These are phyloP conservation scores for Serranus cabrilla DNA, from an alignment of 2,797 vertebrate species.

Conservation along the genomic window DNA sequence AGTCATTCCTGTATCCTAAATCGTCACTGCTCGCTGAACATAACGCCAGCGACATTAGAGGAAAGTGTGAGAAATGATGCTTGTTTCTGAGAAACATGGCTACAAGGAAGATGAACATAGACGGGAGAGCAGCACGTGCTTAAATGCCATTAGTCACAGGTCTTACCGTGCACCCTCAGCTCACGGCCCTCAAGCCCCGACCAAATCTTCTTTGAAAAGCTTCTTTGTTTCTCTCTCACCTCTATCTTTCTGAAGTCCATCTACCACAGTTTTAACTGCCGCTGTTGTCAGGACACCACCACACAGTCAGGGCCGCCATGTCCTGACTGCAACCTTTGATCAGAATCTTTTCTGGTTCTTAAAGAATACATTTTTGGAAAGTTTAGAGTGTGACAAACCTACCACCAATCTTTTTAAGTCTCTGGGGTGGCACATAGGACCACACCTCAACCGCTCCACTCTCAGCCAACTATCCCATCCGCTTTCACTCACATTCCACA, in stretches of 20 bases:
- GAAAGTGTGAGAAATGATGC: neutral
- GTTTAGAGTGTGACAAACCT: too few species aligned
- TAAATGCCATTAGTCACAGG: slow-evolving; percentile 92
- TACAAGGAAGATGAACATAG: neutral
- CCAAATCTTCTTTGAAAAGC: slow-evolving; percentile 81
- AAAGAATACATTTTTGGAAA: too few species aligned
- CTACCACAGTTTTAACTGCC: neutral
- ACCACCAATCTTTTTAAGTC: too few species aligned
- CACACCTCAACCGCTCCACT: too few species aligned
- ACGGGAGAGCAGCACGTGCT: slow-evolving; percentile 70
- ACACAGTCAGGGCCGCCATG: too few species aligned
- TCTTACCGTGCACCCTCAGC: slow-evolving; percentile 87
- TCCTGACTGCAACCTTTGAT: too few species aligned
- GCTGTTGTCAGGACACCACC: neutral
- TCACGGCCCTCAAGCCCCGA: slow-evolving; percentile 68
- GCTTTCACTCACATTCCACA: too few species aligned
- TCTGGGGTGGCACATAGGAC: too few species aligned
- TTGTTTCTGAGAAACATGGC: neutral
- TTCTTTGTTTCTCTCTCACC: slow-evolving; percentile 82
- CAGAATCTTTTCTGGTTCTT: too few species aligned
- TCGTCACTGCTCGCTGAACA: neutral
- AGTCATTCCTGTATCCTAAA: neutral
- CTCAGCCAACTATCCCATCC: too few species aligned
- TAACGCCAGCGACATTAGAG: neutral
- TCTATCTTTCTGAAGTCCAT: slow-evolving; percentile 64